Base-by-base conservation (phyloP, 2,113 vertebrate genomes). In the Trochalopteron elliotii region DNA sequence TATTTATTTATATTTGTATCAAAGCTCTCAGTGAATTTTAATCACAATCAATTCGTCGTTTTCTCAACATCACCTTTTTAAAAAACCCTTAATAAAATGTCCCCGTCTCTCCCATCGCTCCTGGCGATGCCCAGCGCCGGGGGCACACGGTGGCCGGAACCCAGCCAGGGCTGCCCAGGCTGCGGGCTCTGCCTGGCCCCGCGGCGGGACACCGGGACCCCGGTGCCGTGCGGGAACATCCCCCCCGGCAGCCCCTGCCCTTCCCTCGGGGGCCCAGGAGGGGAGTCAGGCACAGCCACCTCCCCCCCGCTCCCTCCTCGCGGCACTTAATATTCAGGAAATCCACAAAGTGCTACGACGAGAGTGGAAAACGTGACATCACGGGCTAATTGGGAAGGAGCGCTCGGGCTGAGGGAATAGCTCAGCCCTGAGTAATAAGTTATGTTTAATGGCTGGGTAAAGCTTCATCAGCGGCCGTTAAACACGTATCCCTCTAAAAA, bases 341-440 rank as follows among this genome's bases (percentile, higher is more conserved):
- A 96, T 81, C 90, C 96, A 93, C 70, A 67, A 93, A 96, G 94
- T 94, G 91, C 74, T 82, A 70, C 9, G 71, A 57, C 68, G 87
- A 87, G 92, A 93, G 95, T 96, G 96, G 97, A 97, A 97, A 96
- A 93, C 56, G 94, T 97, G 97, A 97, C 96, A 97, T 95, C 96
- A 96, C 50, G 12, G 87, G 65, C 88, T 92, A 72, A 91, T 89
- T 90, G 92, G 72, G 92, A 83, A 81, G 82, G 89, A 96, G 94
- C 91, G 30, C n/a, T 74, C 68, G 71, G 87, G 91, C 78, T 65
- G 92, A 64, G 77, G 89, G 70, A 96, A 92, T 81, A 91, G 85
- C 94, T 93, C 70, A 21, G 69, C 55, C 79, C 77, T 95, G 96
- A 95, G 87, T 83, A 92, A 94, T 82, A 55, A 28, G 7, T 50